Percentiles rank a stretch among this genome's conserved stretches.
Evolutionary conservation across 2,797 vertebrate species (phyloP).

Genomic region (Pseudomugil gertrudae): DNA sequence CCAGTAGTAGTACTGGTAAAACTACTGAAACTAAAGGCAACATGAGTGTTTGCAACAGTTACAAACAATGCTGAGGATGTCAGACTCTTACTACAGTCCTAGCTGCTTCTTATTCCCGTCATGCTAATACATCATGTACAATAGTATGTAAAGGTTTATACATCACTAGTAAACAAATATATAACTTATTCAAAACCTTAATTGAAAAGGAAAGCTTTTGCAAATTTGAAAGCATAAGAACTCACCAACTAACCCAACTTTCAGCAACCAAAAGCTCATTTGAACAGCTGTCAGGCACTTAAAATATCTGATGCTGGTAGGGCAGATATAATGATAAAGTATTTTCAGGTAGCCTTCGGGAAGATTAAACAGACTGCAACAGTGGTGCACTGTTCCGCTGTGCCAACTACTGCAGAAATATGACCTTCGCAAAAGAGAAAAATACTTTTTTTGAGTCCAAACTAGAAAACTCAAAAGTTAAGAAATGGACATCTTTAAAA

Average conservation of each 20-base stretch:
- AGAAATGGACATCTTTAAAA: no score
- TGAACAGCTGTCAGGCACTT: background rate
- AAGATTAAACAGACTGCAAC: background rate
- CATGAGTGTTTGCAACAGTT: background rate
- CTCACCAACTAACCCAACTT: background rate
- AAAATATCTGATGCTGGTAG: background rate
- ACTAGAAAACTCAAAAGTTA: background rate
- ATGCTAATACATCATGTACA: background rate
- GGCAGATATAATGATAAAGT: conserved; percentile 12
- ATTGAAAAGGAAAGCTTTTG: background rate
- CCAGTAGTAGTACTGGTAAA: no score
- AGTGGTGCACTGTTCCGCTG: background rate
- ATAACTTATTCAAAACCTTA: background rate
- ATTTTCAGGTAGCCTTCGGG: conserved; percentile 1
- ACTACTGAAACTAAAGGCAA: background rate
- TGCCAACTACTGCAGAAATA: background rate
- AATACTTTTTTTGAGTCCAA: background rate
- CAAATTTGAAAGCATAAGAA: background rate
- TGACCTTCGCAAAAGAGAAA: background rate
- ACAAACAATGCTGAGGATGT: background rate
- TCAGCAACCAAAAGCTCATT: background rate
- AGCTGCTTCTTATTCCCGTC: background rate
- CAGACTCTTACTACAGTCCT: background rate
- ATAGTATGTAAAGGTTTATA: background rate
- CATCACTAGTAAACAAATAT: background rate